Conservation (phyloP, 2,888 invertebrate species). For the Stratiomys singularior region DNA sequence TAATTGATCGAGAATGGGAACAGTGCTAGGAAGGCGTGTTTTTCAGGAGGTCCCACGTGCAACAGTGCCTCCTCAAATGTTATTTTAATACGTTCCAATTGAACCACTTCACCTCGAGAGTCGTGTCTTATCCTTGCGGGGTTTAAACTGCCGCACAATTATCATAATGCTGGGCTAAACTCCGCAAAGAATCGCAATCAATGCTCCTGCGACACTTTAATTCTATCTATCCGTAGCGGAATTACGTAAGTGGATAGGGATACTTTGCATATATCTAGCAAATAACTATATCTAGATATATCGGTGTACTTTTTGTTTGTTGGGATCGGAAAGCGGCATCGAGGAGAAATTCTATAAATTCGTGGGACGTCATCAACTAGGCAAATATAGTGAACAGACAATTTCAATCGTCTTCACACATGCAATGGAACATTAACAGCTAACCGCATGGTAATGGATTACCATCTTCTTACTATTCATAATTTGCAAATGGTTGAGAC, state of each 20-base stretch:
- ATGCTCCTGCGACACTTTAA: background rate
- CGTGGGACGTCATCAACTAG: conserved; percentile 20
- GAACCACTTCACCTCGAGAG: background rate
- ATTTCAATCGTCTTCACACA: too few species aligned
- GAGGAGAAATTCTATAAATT: conserved; percentile 37
- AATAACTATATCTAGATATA: background rate
- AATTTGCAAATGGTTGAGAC: background rate
- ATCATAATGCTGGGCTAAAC: too few species aligned
- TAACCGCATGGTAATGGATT: conserved; percentile 11
- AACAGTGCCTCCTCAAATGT: background rate
- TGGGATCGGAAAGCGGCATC: background rate
- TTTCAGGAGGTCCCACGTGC: conserved; percentile 11
- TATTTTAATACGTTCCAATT: background rate
- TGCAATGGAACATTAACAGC: conserved; percentile 11
- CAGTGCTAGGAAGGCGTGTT: background rate
- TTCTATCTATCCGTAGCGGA: background rate
- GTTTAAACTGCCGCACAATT: too few species aligned
- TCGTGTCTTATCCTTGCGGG: too few species aligned
- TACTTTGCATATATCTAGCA: background rate
- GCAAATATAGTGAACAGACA: conserved; percentile 7
- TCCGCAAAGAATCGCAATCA: too few species aligned
- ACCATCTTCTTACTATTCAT: background rate
- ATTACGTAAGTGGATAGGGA: conserved; percentile 32
- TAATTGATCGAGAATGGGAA: conserved; percentile 1
- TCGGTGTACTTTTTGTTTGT: background rate